A percentile compares a stretch with the other conserved stretches of the same genome.
phyloP scores from a whole-genome alignment of 53 echinoderm and acorn worm species.

The Holothuria leucospilota region DNA sequence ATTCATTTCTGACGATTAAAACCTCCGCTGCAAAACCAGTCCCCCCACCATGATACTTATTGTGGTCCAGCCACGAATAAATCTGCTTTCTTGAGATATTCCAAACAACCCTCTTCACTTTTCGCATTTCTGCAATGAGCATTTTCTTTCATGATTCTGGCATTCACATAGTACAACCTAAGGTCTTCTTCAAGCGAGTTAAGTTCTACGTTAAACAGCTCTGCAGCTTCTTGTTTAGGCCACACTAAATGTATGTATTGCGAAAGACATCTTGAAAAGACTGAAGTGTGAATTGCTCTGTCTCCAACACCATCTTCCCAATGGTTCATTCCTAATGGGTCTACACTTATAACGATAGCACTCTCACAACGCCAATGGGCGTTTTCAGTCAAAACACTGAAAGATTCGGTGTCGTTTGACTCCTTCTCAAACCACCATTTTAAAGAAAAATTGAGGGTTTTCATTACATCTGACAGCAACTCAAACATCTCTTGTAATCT shows the following conservation, averaged over 20 bases:
- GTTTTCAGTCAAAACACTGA: not conserved
- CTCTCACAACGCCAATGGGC: not conserved
- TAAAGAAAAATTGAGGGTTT: not conserved
- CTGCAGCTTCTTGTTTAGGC: not conserved
- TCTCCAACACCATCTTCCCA: slow-evolving; percentile 1
- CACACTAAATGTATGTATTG: not conserved
- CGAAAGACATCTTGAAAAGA: slow-evolving; percentile 16
- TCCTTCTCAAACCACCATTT: not conserved
- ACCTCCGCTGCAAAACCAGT: no score
- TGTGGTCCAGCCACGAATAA: no score
- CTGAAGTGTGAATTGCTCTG: not conserved
- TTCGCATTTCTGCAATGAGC: no score
- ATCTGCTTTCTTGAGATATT: no score
- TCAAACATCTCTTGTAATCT: not conserved
- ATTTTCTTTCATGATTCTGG: no score
- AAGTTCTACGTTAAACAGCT: no score
- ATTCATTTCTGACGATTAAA: no score
- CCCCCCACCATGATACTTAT: no score
- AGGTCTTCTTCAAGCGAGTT: no score
- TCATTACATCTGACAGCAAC: not conserved
- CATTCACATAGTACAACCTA: no score
- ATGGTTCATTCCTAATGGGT: slow-evolving; percentile 24
- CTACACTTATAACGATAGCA: not conserved
- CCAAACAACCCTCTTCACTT: no score
- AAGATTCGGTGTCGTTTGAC: not conserved